Base-by-base conservation (phyloP, 2,888 invertebrate genomes). In the Chaitophorus viminalis region DNA sequence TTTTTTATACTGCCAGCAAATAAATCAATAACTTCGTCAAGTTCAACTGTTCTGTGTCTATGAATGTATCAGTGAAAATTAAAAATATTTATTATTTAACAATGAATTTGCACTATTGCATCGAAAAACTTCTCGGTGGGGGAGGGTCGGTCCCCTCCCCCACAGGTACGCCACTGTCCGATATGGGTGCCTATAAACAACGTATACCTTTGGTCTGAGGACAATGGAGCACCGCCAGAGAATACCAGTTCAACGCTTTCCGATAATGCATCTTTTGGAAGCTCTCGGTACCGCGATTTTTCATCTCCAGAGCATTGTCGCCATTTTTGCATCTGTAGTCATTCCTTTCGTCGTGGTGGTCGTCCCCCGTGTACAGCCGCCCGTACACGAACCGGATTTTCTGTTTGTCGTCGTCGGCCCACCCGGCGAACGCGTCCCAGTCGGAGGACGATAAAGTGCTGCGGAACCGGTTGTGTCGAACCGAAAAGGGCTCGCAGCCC, bases 211-310 rank as follows among this genome's bases (percentile, higher is more conserved):
- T 93, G 90, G 94, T 93, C 21, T 96, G 96, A 91, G 94, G 93
- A 74, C 79, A 87, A 82, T 93, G 92, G 39, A 95, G 91, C 90
- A 95, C 94, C 89, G 94, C 94, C 90, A 93, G 93, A 89, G 94
- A 94, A 91, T 97, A 97, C 75, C 94, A 91, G 60, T 94, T 92
- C 91, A 96, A 92, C 1, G 97, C 95, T 90, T 93, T 93, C 54
- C 91, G 91, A 93, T 94, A 95, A 90, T 95, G 93, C 84, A 94
- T 95, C 90, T 93, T 93, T 90, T 94, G 94, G 90, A 96, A 97
- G 9, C 93, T 94, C 89, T 93, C 92, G 90, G 96, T 96, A 5
- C 96, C 97, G 1, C 60, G 36, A 25, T 46, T 60, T 60, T 87
- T 87, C 70, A 89, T 93, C 93, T 90, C 87, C 82, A 76, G 9